phyloP scores from a whole-genome alignment of 2,113 vertebrate species.

The Pseudolaguvia tuberculata region DNA sequence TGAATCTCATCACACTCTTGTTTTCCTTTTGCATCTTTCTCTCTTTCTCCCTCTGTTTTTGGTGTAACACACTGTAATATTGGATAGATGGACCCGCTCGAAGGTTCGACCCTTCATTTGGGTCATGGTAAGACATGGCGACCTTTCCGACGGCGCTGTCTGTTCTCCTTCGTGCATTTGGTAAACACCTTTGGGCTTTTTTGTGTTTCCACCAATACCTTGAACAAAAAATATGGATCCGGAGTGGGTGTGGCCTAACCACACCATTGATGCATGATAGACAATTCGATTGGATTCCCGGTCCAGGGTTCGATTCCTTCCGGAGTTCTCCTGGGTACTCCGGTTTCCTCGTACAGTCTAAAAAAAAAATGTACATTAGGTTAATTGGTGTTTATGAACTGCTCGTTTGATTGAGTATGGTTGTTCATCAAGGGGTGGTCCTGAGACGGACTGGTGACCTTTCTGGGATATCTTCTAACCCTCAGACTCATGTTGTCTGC shows the following conservation, averaged over 20 bases:
- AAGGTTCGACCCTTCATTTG: constrained; percentile 7
- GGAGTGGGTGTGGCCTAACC: background rate
- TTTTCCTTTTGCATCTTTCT: background rate
- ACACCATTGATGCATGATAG: background rate
- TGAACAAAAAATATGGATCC: background rate
- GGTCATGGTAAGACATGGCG: constrained; percentile 34
- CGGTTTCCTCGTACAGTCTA: no score
- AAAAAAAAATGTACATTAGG: no score
- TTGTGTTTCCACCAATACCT: background rate
- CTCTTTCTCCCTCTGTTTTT: background rate
- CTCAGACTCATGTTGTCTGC: no score
- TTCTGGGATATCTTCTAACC: no score
- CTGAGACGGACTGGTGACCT: no score
- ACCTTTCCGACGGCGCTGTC: constrained; percentile 38
- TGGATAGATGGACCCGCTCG: constrained; percentile 2
- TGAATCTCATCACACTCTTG: background rate
- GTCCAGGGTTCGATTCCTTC: no score
- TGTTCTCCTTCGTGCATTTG: constrained; percentile 23
- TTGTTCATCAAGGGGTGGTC: no score
- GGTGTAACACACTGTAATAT: constrained; percentile 18
- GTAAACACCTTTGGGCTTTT: constrained; percentile 26
- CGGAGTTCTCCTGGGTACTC: no score
- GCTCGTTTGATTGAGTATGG: no score
- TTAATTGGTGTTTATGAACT: no score
- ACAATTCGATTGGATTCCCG: no score